Base-by-base conservation (phyloP, 2,888 invertebrate genomes). In the Xanthorhoe designata region DNA sequence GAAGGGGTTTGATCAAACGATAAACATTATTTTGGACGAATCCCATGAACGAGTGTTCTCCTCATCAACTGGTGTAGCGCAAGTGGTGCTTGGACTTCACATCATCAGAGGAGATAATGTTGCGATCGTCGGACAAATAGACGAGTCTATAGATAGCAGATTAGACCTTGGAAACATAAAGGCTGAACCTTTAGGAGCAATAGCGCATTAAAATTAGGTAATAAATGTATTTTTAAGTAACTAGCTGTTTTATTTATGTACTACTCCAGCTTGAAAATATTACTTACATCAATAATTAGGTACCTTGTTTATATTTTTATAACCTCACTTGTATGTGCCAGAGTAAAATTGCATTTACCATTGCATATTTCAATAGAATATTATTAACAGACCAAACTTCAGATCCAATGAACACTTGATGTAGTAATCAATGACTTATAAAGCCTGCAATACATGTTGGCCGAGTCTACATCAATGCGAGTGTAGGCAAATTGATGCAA, bases 1-100 rank as follows among this genome's bases (percentile, higher is more conserved):
- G 70, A 99, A 99, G 89, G 99, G 99, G 35, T 99, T 99, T 90
- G 99, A 99, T 91, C 99, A 99, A 91, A 98, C 99, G n/a, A 98
- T 99, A 75, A 99, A 99, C 86, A 95, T 99, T 73, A 99, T 99
- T 79, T 93, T 99, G 72, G 99, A 99, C 84, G 99, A 99, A 89
- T 98, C 99, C 42, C 99, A 99, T 84, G 99, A 99, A 89, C 94
- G 99, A 79, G 99, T 99, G n/a, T 99, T 98, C 90, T 99, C 98
- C 56, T 96, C 97, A 9, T 96, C 96, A 0, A 95, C 97, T 75
- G 99, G 99, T 35, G 98, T 99, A 42, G 92, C 92, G 49, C 93
- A 93, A 77, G 99, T 99, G 65, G 98, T 98, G 65, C 94, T 99
- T 52, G 99, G 99, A 19, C 94, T 99, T 60, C 99, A 99, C 85